Evolutionary conservation across 2,888 invertebrate genomes (phyloP).

Genomic region (Trypoxylon attenuatum): DNA sequence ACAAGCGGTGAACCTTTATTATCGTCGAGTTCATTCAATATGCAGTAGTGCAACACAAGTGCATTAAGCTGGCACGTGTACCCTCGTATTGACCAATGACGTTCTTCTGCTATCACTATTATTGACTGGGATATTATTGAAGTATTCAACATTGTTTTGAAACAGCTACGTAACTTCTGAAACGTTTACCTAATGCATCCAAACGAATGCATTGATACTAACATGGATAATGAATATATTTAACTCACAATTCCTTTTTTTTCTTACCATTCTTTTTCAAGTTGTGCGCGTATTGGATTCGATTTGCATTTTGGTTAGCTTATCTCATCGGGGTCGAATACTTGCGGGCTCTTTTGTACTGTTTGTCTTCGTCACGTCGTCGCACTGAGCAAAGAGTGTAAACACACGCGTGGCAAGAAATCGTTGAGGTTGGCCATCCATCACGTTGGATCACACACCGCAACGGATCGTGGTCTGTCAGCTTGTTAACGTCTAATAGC

Average conservation of each 20-base stretch:
- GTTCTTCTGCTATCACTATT: slow-evolving; percentile 24
- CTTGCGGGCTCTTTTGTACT: background rate
- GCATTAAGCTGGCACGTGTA: slow-evolving; percentile 54
- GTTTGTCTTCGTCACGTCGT: background rate
- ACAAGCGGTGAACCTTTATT: slow-evolving; percentile 44
- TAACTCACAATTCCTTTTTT: background rate
- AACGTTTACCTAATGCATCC: slow-evolving; percentile 33
- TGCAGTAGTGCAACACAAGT: slow-evolving; percentile 46
- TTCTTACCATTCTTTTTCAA: background rate
- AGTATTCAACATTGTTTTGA: slow-evolving; percentile 43
- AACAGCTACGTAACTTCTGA: slow-evolving; percentile 25
- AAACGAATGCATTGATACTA: slow-evolving; percentile 31
- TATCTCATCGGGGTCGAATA: background rate
- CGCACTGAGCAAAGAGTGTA: background rate
- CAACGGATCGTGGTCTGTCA: background rate
- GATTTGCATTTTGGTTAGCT: background rate
- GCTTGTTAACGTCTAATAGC: background rate
- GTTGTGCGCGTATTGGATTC: background rate
- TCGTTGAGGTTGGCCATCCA: background rate
- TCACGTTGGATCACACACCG: background rate
- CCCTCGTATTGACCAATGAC: slow-evolving; percentile 57
- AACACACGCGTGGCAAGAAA: background rate
- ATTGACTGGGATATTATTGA: slow-evolving; percentile 45
- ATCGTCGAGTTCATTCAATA: slow-evolving; percentile 54
- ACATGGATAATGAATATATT: slow-evolving; percentile 42